phyloP scores from a whole-genome alignment of 2,113 vertebrate species.

The Poicephalus gulielmi region DNA sequence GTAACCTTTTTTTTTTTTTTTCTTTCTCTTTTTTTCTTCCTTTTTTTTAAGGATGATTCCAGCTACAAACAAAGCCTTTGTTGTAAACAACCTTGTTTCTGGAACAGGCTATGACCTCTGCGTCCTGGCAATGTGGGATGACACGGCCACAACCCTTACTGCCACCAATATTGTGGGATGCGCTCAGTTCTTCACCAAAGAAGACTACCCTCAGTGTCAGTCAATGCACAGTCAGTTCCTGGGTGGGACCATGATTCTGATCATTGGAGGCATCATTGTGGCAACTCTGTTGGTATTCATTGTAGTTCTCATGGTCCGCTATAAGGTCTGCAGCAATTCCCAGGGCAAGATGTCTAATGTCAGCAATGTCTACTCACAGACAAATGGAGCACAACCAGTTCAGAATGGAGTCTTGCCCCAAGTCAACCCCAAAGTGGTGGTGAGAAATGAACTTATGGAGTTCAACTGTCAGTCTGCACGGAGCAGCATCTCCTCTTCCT shows the following conservation, averaged over 20 bases:
- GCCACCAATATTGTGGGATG: conserved; percentile 97
- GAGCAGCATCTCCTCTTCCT: conserved; percentile 91
- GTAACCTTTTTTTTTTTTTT: not conserved
- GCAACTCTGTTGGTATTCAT: conserved; percentile 94
- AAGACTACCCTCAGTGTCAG: conserved; percentile 92
- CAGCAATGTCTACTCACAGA: conserved; percentile 92
- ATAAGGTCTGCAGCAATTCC: conserved; percentile 86
- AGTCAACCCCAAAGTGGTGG: conserved; percentile 85
- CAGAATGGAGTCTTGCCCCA: conserved; percentile 79
- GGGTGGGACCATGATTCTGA: conserved; percentile 96
- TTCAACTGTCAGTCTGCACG: conserved; percentile 87
- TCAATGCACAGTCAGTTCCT: conserved; percentile 92
- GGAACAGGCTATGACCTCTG: conserved; percentile 95
- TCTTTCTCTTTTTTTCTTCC: not conserved
- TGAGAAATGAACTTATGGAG: conserved; percentile 87
- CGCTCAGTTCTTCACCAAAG: conserved; percentile 90
- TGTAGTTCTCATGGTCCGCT: conserved; percentile 95
- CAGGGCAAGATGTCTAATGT: conserved; percentile 84
- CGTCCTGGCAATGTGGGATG: conserved; percentile 96
- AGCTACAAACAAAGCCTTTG: conserved; percentile 90
- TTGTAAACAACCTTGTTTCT: conserved; percentile 93
- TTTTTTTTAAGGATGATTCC: conserved; percentile 90
- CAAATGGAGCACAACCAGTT: conserved; percentile 84
- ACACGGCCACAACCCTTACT: conserved; percentile 91
- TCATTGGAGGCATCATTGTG: conserved; percentile 95